Evolutionary conservation across 2,797 vertebrate species (phyloP).

Genomic region (Microctenopoma steveboyesi): DNA sequence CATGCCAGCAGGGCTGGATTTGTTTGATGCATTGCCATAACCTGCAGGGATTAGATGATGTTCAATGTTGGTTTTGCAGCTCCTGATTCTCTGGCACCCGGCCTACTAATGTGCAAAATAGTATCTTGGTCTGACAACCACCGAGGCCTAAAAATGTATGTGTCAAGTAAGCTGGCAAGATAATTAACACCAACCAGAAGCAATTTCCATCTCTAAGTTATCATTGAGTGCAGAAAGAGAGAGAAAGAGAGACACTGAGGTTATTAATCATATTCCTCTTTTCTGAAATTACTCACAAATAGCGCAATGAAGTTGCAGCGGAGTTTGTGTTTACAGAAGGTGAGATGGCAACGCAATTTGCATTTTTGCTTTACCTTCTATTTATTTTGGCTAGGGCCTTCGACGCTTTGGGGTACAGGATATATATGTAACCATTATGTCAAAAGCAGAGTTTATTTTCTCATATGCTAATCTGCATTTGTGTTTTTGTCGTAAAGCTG

Average conservation of each 20-base stretch:
- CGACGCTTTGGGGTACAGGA: conserved; percentile 35
- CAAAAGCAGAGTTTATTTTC: conserved; percentile 22
- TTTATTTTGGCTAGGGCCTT: conserved; percentile 56
- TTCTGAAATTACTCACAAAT: conserved; percentile 78
- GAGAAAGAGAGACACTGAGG: conserved; percentile 70
- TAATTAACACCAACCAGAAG: conserved; percentile 83
- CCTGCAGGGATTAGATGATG: conserved; percentile 78
- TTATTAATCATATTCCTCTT: conserved; percentile 80
- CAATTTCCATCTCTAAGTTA: conserved; percentile 83
- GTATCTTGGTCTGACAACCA: conserved; percentile 81
- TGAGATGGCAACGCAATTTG: conserved; percentile 45
- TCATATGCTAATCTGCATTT: conserved; percentile 29
- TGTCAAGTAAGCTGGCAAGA: conserved; percentile 82
- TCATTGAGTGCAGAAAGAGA: conserved; percentile 71
- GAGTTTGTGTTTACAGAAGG: conserved; percentile 64
- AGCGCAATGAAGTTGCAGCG: conserved; percentile 65
- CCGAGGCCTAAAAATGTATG: conserved; percentile 74
- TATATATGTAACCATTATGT: conserved; percentile 38
- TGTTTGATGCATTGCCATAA: conserved; percentile 81
- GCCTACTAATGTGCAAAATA: conserved; percentile 79
- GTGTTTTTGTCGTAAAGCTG: conserved; percentile 18
- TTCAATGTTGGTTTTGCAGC: conserved; percentile 64
- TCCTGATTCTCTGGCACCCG: conserved; percentile 68
- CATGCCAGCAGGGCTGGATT: conserved; percentile 72
- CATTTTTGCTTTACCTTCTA: conserved; percentile 56